phyloP scores from a whole-genome alignment of 2,888 invertebrate genomes.

The Clepsis dumicolana region DNA sequence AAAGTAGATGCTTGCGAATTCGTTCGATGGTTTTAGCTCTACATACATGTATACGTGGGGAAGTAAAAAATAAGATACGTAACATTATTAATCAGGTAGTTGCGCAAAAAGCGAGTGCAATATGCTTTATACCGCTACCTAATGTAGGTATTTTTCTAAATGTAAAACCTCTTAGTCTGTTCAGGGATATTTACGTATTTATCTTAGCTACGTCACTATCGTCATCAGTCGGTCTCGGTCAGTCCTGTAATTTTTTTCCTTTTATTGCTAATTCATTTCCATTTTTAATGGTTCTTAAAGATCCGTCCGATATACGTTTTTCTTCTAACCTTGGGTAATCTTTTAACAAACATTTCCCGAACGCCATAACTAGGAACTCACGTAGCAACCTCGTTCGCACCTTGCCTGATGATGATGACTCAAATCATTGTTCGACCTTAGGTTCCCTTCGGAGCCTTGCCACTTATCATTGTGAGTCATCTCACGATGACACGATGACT shows the following conservation, averaged over 20 bases:
- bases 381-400: slow-evolving; percentile 9
- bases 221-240: neutral
- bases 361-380: neutral
- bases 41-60: too few relatives aligned
- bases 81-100: too few relatives aligned
- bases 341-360: neutral
- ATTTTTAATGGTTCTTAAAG: neutral
- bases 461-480: slow-evolving; percentile 49
- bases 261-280: neutral
- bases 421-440: slow-evolving; percentile 33
- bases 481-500: slow-evolving; percentile 50
- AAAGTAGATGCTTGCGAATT: too few relatives aligned
- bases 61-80: too few relatives aligned
- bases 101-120: too few relatives aligned
- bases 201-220: neutral
- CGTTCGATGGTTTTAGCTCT: too few relatives aligned
- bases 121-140: too few relatives aligned
- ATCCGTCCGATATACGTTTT: neutral
- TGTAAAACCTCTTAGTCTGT: too few relatives aligned
- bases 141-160: too few relatives aligned
- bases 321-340: neutral
- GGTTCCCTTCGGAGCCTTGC: slow-evolving; percentile 51
- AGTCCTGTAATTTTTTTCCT: neutral
- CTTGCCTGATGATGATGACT: slow-evolving; percentile 27
- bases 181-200: too few relatives aligned